Evolutionary conservation across 37 sponge, comb jelly and placozoan genomes (phyloP).

Genomic region (Petrosia ficiformis): DNA sequence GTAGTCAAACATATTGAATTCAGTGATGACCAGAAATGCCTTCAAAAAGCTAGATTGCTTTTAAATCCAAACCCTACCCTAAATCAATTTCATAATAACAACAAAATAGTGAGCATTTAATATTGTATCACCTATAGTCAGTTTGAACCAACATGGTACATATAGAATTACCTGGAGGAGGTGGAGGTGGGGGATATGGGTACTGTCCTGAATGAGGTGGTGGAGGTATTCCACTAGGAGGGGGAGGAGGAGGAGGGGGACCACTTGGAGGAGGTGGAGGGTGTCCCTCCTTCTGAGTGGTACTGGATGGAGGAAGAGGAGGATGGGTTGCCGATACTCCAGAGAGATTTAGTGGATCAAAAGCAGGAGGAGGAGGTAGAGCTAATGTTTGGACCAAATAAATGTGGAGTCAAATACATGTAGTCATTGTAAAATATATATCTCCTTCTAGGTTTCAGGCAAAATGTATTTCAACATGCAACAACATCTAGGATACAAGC

Average conservation of each 20-base stretch:
- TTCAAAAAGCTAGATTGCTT: too few relatives aligned
- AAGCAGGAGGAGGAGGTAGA: constrained; percentile 31
- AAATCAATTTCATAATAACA: background rate
- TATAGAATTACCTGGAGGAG: constrained; percentile 4
- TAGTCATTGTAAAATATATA: too few relatives aligned
- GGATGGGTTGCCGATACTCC: background rate
- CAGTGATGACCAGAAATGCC: too few relatives aligned
- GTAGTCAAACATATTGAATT: too few relatives aligned
- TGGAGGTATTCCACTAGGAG: constrained; percentile 3
- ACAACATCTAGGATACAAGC: too few relatives aligned
- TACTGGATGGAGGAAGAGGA: background rate
- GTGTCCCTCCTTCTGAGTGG: too few relatives aligned
- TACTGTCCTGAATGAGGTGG: background rate
- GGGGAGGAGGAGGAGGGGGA: constrained; percentile 13
- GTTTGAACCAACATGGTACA: background rate
- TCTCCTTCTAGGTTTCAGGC: too few relatives aligned
- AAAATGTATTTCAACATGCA: too few relatives aligned
- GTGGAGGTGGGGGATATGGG: constrained; percentile 22
- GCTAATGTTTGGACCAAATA: constrained; percentile 33
- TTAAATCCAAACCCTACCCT: too few relatives aligned
- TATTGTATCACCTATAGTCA: background rate
- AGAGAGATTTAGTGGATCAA: constrained; percentile 60
- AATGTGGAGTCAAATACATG: too few relatives aligned
- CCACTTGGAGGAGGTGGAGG: constrained; percentile 28
- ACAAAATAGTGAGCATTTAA: background rate